Evolutionary conservation across 2,113 vertebrate species (phyloP).

Genomic region (Leptobrachium ailaonicum): DNA sequence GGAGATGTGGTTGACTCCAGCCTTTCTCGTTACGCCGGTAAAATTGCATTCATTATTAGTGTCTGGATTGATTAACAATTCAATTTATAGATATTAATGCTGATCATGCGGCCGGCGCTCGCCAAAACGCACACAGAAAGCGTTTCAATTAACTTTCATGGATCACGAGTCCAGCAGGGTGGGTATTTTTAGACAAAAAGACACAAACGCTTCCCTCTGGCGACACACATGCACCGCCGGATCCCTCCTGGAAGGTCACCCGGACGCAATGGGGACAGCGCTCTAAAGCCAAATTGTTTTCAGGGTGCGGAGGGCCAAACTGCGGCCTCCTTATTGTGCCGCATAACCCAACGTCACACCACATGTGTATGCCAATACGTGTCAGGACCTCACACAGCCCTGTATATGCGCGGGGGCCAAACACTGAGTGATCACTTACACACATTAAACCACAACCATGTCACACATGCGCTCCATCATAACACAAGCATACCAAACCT

Average conservation of each 20-base stretch:
- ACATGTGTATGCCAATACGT: too few relatives aligned
- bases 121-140: constrained; percentile 83
- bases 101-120: constrained; percentile 80
- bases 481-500: too few relatives aligned
- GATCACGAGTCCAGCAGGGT: constrained; percentile 74
- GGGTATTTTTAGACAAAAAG: constrained; percentile 80
- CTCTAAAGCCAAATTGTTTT: too few relatives aligned
- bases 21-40: constrained; percentile 80
- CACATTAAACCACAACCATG: too few relatives aligned
- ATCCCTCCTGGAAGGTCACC: constrained; percentile 70
- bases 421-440: too few relatives aligned
- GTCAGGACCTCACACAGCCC: too few relatives aligned
- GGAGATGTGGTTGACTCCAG: constrained; percentile 78
- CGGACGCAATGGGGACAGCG: constrained; percentile 52
- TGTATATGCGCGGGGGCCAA: too few relatives aligned
- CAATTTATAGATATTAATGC: constrained; percentile 85
- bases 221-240: constrained; percentile 76
- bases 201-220: constrained; percentile 78
- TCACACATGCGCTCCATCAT: too few relatives aligned
- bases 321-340: too few relatives aligned
- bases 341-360: too few relatives aligned
- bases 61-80: constrained; percentile 86
- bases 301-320: too few relatives aligned
- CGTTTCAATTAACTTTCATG: constrained; percentile 84
- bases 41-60: constrained; percentile 83